Evolutionary conservation across 2,797 vertebrate genomes (phyloP).

Genomic region (Euthynnus affinis): DNA sequence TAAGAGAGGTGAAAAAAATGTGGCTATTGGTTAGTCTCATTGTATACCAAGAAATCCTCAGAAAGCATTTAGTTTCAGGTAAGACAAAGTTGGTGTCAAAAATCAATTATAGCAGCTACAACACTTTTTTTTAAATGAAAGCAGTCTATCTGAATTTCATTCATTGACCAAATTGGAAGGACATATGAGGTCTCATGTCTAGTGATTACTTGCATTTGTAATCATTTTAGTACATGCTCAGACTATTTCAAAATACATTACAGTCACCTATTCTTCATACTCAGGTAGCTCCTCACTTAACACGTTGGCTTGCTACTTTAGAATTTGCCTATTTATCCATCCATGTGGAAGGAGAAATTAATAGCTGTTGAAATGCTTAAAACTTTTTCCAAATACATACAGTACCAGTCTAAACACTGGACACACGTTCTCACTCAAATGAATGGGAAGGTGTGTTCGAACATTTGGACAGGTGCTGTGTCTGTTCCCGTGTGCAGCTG

Average conservation of each 20-base stretch:
- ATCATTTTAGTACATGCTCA: neutral
- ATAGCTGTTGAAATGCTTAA: neutral
- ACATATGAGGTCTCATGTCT: neutral
- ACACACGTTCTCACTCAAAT: too few species aligned
- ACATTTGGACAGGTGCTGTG: neutral
- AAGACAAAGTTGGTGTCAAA: constrained; percentile 10
- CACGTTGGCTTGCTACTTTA: neutral
- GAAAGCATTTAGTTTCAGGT: neutral
- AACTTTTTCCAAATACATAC: neutral
- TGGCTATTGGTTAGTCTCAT: constrained; percentile 6
- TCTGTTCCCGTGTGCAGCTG: constrained; percentile 42
- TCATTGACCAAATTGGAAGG: neutral
- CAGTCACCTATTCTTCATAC: neutral
- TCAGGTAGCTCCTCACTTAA: neutral
- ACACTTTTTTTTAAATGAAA: neutral
- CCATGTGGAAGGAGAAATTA: constrained; percentile 2
- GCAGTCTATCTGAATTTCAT: neutral
- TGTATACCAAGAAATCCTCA: constrained; percentile 6
- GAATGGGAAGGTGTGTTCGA: too few species aligned
- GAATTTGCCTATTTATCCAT: neutral
- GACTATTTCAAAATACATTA: neutral
- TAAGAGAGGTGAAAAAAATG: neutral
- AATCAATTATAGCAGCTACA: constrained; percentile 21
- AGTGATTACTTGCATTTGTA: neutral
- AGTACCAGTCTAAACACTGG: too few species aligned